Percentiles rank a stretch among this genome's conserved stretches.
Evolutionary conservation across 2,888 invertebrate species (phyloP).

Genomic region (Onchidella celtica): DNA sequence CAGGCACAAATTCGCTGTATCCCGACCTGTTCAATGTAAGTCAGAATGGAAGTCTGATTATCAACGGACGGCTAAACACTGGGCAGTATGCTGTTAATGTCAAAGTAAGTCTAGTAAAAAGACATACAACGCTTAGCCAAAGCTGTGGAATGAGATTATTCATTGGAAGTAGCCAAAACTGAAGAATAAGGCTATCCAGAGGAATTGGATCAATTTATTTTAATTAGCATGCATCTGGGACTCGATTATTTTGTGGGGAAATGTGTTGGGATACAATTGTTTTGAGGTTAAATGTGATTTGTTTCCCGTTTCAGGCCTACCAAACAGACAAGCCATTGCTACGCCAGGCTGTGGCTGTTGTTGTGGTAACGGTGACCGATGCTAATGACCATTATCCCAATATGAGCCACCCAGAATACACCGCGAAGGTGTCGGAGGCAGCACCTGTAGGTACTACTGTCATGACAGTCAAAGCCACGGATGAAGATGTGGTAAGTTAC

Average conservation of each 20-base stretch:
- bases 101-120: constrained; percentile 45
- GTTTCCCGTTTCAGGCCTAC: constrained; percentile 42
- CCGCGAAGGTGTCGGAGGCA: constrained; percentile 37
- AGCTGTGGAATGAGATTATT: too few relatives aligned
- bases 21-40: constrained; percentile 22
- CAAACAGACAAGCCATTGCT: constrained; percentile 52
- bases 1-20: constrained; percentile 1
- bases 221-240: neutral
- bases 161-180: too few relatives aligned
- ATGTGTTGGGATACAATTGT: too few relatives aligned
- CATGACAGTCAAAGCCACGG: constrained; percentile 49
- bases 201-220: too few relatives aligned
- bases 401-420: constrained; percentile 44
- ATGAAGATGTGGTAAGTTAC: constrained; percentile 49
- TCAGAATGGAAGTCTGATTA: constrained; percentile 34
- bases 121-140: too few relatives aligned
- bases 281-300: too few relatives aligned
- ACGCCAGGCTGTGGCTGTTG: constrained; percentile 46
- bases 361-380: constrained; percentile 51
- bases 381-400: constrained; percentile 53
- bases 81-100: constrained; percentile 47
- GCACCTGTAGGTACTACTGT: constrained; percentile 33
- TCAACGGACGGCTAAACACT: constrained; percentile 21
- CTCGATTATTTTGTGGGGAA: neutral
- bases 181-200: too few relatives aligned